Percentiles rank a stretch among this genome's conserved stretches.
These are phyloP conservation scores for Uropetala carovei DNA, from an alignment of 2,888 invertebrate genomes.

Conservation along the genomic window DNA sequence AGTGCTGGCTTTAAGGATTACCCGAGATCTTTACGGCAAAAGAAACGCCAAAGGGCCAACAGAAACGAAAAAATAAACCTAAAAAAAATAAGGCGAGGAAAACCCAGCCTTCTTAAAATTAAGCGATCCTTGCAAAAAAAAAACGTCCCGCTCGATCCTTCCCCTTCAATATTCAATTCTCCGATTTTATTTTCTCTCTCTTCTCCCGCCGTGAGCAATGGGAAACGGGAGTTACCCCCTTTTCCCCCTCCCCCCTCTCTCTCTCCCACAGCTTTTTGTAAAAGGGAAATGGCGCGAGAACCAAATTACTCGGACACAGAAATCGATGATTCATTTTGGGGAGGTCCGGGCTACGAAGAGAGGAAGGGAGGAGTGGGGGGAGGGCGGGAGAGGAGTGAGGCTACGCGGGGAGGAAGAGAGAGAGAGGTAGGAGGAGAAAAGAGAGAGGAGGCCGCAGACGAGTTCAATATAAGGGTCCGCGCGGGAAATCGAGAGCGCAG, in stretches of 20 bases:
- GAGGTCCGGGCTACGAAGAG: not conserved
- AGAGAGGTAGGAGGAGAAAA: not conserved
- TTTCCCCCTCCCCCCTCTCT: too few species aligned
- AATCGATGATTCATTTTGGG: conserved; percentile 30
- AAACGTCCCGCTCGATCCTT: too few species aligned
- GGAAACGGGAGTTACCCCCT: not conserved
- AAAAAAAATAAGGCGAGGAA: too few species aligned
- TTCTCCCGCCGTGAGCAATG: not conserved
- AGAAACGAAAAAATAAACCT: too few species aligned
- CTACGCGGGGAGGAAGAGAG: not conserved
- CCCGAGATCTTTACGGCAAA: too few species aligned
- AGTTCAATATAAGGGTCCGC: too few species aligned
- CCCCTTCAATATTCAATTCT: conserved; percentile 4
- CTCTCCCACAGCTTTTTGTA: not conserved
- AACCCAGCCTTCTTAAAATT: too few species aligned
- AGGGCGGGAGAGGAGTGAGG: not conserved
- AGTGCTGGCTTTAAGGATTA: too few species aligned
- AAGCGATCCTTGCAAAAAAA: too few species aligned
- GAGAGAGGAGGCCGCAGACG: too few species aligned
- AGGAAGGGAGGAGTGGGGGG: not conserved
- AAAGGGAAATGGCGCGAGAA: conserved; percentile 6
- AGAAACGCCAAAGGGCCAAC: too few species aligned
- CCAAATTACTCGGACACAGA: conserved; percentile 32
- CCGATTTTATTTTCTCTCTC: not conserved
- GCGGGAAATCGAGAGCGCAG: too few species aligned